Percentiles rank a stretch among this genome's conserved stretches.
phyloP scores from a whole-genome alignment of 2,113 vertebrate species.

The Lonchura striata region DNA sequence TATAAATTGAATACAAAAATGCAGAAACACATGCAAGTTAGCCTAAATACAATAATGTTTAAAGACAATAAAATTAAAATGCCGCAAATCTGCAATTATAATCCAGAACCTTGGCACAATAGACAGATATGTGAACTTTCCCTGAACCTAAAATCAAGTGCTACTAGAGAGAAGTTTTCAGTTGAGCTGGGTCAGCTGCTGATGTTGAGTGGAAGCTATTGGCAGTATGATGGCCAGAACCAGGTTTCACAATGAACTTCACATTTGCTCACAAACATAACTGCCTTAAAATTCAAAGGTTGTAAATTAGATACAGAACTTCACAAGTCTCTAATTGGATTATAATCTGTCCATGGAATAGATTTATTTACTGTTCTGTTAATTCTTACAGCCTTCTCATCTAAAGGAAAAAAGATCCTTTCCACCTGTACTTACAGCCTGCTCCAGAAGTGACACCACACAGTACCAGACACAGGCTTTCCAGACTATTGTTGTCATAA shows the following conservation, averaged over 20 bases:
- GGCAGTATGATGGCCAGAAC: neutral
- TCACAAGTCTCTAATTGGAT: neutral
- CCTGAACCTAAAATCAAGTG: neutral
- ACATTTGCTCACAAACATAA: neutral
- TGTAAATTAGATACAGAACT: neutral
- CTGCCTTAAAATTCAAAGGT: neutral
- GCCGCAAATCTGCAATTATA: neutral
- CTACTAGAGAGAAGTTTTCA: neutral
- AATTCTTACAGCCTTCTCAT: neutral
- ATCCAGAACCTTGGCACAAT: neutral
- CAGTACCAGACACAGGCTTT: neutral
- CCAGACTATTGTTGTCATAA: neutral
- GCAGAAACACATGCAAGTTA: neutral
- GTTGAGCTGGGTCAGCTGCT: neutral
- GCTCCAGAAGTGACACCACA: neutral
- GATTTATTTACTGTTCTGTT: constrained; percentile 2
- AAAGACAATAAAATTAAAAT: constrained; percentile 24
- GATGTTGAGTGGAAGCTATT: neutral
- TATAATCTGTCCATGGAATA: neutral
- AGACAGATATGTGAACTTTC: neutral
- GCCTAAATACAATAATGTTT: neutral
- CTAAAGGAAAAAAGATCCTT: neutral
- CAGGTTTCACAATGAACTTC: neutral
- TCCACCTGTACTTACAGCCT: neutral
- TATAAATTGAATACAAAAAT: neutral